A percentile compares a stretch with the other conserved stretches of the same genome.
These are phyloP conservation scores for Crocuta crocuta DNA, from an alignment of 2,113 vertebrate species.

Conservation along the genomic window DNA sequence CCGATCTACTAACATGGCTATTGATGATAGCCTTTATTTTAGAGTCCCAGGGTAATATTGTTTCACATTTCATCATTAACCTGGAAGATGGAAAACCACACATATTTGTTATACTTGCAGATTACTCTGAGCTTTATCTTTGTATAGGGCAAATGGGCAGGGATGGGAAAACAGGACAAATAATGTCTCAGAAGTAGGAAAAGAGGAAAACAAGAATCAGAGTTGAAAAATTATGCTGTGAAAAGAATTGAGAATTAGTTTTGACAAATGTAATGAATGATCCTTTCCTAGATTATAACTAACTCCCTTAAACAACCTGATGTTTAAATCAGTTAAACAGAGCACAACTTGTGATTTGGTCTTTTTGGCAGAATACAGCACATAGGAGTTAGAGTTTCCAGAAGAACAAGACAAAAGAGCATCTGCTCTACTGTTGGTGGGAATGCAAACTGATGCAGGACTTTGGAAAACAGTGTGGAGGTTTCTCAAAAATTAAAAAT, in stretches of 20 bases:
- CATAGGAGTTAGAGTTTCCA: neutral
- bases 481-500: too few species aligned
- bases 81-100: neutral
- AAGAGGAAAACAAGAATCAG: neutral
- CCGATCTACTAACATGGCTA: neutral
- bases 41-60: neutral
- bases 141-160: neutral
- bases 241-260: neutral
- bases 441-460: too few species aligned
- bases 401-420: neutral
- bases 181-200: neutral
- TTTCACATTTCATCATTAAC: neutral
- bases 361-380: neutral
- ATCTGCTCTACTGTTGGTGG: neutral
- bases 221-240: neutral
- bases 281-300: neutral
- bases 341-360: neutral
- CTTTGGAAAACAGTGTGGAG: too few species aligned
- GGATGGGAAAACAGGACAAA: neutral
- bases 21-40: neutral
- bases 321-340: neutral
- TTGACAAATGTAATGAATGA: neutral
- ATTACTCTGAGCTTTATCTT: neutral
- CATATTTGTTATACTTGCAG: neutral
- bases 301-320: neutral